Conservation (phyloP, 1,140 invertebrate genomes). For the Copidosoma floridanum region DNA sequence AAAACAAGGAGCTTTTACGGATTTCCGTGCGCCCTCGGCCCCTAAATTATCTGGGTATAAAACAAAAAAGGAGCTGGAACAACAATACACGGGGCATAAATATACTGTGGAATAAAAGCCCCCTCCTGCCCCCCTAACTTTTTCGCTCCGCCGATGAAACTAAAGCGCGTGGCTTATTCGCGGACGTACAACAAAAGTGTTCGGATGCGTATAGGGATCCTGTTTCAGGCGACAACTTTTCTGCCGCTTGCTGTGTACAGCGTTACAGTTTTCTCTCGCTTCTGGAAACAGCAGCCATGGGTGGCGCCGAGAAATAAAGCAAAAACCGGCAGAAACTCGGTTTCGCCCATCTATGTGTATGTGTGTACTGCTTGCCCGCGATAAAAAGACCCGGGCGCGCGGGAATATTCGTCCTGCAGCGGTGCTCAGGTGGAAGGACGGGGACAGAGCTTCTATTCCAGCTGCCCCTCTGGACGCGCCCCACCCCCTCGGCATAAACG, state of each 20-base stretch:
- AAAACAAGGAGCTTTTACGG: constrained; percentile 27
- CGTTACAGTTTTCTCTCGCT: constrained; percentile 1
- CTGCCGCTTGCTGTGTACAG: neutral
- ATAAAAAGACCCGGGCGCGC: neutral
- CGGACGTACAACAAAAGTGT: neutral
- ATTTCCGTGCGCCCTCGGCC: constrained; percentile 4
- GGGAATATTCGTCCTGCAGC: neutral
- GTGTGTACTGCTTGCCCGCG: too few species aligned
- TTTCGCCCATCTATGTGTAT: too few species aligned
- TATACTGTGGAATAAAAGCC: constrained; percentile 17
- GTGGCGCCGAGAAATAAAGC: neutral
- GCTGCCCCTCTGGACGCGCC: neutral
- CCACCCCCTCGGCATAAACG: constrained; percentile 21
- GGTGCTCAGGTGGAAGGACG: neutral
- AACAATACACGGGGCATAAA: too few species aligned
- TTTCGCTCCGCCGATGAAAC: constrained; percentile 26
- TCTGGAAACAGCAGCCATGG: neutral
- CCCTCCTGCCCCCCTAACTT: constrained; percentile 5
- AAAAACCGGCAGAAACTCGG: constrained; percentile 1
- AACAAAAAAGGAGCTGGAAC: neutral
- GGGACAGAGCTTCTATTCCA: constrained; percentile 8
- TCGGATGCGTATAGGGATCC: neutral
- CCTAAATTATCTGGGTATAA: constrained; percentile 13
- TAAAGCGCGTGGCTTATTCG: constrained; percentile 8
- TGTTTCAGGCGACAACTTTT: constrained; percentile 8